A percentile compares a stretch with the other conserved stretches of the same genome.
Conservation (phyloP, 2,888 invertebrate genomes). For the Hypsopygia costalis region DNA sequence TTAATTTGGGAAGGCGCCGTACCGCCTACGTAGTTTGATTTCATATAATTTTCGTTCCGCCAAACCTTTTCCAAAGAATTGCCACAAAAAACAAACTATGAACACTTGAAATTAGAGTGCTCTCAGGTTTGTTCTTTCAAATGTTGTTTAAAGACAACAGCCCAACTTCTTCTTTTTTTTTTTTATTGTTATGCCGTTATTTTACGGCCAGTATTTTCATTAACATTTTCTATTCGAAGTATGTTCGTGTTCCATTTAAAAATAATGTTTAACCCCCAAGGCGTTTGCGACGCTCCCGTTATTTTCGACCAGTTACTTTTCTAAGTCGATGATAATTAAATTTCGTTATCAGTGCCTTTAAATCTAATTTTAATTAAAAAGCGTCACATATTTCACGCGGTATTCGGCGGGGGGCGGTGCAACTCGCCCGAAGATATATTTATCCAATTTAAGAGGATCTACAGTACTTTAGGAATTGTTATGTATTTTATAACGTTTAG, state of each 20-base stretch:
- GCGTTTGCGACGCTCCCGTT: constrained; percentile 36
- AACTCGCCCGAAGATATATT: constrained; percentile 45
- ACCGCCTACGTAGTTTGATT: constrained; percentile 72
- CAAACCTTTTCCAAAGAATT: constrained; percentile 49
- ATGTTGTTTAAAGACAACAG: too few species aligned
- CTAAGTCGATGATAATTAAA: constrained; percentile 67
- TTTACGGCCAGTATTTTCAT: too few species aligned
- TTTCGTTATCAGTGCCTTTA: constrained; percentile 63
- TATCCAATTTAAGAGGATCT: constrained; percentile 48
- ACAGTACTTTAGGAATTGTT: constrained; percentile 28
- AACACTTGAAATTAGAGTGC: too few species aligned
- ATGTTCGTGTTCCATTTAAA: constrained; percentile 4
- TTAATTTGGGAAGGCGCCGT: constrained; percentile 73
- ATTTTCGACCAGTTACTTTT: constrained; percentile 43
- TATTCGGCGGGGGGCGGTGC: constrained; percentile 75
- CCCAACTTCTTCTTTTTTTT: too few species aligned
- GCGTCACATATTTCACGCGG: constrained; percentile 75
- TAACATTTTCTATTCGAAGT: too few species aligned
- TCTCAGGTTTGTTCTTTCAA: neutral
- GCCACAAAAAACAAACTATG: constrained; percentile 48
- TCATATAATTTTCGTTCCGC: constrained; percentile 69
- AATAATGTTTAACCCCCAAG: constrained; percentile 1
- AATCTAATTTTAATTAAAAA: constrained; percentile 79
- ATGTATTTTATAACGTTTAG: constrained; percentile 27
- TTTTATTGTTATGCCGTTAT: too few species aligned